These are phyloP conservation scores for Gadus macrocephalus DNA, from an alignment of 2,113 vertebrate species.

Conservation along the genomic window DNA sequence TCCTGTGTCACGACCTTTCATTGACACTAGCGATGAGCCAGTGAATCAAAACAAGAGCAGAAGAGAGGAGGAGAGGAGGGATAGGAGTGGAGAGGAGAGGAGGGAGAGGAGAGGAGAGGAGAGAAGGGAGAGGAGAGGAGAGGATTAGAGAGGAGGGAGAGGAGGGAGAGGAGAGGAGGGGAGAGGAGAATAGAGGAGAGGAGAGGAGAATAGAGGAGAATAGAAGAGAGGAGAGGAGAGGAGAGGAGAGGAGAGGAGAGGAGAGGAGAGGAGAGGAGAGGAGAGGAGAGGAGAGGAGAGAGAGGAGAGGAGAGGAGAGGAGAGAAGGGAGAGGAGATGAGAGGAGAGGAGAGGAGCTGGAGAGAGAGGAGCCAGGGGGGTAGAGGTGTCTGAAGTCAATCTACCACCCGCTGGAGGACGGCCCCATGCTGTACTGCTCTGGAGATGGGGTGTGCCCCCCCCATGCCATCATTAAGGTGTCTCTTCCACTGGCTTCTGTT, in stretches of 20 bases:
- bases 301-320: conserved; percentile 1
- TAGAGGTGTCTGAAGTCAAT: conserved; percentile 13
- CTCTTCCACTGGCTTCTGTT: conserved; percentile 12
- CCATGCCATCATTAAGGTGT: neutral
- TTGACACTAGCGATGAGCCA: conserved; percentile 25
- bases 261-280: conserved; percentile 4
- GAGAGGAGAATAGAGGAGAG: neutral
- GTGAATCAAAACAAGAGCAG: conserved; percentile 27
- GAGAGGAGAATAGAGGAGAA: neutral
- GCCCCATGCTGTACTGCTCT: conserved; percentile 11
- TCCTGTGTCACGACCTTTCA: conserved; percentile 38
- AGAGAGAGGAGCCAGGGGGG: neutral
- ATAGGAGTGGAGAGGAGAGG: conserved; percentile 15
- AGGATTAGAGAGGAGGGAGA: conserved; percentile 7
- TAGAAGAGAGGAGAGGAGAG: conserved; percentile 4
- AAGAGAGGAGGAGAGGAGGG: conserved; percentile 12
- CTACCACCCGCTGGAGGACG: conserved; percentile 20
- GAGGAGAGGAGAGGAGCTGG: neutral
- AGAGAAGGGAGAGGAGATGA: too few species aligned
- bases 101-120: conserved; percentile 3
- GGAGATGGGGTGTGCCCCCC: conserved; percentile 32
- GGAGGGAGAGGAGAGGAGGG: neutral
- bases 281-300: conserved; percentile 9
- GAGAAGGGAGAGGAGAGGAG: conserved; percentile 6
- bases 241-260: conserved; percentile 12